phyloP scores from a whole-genome alignment of 2,888 invertebrate genomes.

The Andrena dorsata region DNA sequence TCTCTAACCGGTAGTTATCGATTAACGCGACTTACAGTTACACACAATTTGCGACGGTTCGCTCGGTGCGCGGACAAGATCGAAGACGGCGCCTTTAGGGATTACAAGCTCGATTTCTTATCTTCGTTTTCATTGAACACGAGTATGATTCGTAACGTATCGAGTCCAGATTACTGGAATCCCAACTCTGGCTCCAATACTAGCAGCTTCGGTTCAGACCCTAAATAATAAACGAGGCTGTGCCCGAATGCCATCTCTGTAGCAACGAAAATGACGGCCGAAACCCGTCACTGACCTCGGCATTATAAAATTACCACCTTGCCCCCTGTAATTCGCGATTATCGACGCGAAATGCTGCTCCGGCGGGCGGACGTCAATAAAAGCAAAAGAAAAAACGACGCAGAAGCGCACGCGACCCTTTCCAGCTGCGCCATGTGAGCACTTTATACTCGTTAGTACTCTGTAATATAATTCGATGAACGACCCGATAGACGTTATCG shows the following conservation, averaged over 20 bases:
- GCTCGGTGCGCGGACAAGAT: background rate
- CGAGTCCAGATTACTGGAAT: no score
- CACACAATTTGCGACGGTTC: slow-evolving; percentile 7
- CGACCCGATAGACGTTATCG: background rate
- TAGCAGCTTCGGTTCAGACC: no score
- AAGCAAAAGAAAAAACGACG: slow-evolving; percentile 1
- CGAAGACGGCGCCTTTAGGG: background rate
- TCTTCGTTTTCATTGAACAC: no score
- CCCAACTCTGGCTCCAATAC: no score
- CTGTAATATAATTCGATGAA: background rate
- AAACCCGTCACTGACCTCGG: background rate
- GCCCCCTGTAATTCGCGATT: background rate
- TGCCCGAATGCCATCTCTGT: no score
- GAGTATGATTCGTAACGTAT: no score
- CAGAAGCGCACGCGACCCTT: background rate
- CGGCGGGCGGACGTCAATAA: background rate
- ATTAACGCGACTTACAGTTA: slow-evolving; percentile 28
- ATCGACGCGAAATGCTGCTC: background rate
- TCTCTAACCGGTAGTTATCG: slow-evolving; percentile 21
- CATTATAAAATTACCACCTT: background rate
- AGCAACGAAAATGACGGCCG: no score
- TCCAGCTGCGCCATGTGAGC: background rate
- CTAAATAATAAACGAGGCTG: background rate
- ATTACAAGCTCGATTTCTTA: background rate
- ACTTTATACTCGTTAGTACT: background rate